A percentile compares a stretch with the other conserved stretches of the same genome.
Conservation (phyloP, 2,113 vertebrate genomes). For the Rhinogobius similis region DNA sequence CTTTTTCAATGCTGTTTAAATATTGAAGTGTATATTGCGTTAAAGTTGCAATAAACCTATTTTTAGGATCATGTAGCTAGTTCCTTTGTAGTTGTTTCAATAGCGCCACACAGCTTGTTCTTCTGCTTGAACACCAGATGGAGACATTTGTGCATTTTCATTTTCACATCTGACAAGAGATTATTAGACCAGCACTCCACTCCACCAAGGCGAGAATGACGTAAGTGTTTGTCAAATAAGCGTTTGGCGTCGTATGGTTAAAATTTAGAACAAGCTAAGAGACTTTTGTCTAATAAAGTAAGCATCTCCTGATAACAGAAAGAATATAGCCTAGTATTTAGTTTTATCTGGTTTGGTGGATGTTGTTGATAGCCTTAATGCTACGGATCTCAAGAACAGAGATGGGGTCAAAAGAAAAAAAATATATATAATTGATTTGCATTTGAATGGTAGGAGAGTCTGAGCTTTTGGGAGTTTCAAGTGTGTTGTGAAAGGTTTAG, state of each 20-base stretch:
- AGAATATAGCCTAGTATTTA: not conserved
- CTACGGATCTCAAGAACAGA: not conserved
- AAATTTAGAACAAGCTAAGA: not conserved
- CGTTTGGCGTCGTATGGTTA: not conserved
- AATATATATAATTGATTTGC: conserved; percentile 58
- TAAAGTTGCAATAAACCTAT: conserved; percentile 76
- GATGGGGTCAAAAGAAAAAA: conserved; percentile 27
- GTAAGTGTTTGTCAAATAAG: not conserved
- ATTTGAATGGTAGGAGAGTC: conserved; percentile 68
- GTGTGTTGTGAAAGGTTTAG: conserved; percentile 74
- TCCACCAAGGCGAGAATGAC: not conserved
- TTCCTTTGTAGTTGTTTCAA: not conserved
- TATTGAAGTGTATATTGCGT: conserved; percentile 46
- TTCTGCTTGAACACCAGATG: conserved; percentile 58
- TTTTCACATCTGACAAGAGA: not conserved
- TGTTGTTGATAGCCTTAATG: conserved; percentile 26
- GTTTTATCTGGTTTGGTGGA: conserved; percentile 25
- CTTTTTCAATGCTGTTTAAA: conserved; percentile 42
- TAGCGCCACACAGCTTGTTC: not conserved
- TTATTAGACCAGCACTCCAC: not conserved
- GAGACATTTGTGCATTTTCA: conserved; percentile 49
- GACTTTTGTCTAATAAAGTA: not conserved
- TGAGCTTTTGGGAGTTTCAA: conserved; percentile 73
- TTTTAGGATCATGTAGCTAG: conserved; percentile 57
- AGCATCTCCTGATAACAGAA: too few relatives aligned